Percentiles rank a stretch among this genome's conserved stretches.
Conservation (phyloP, 2,888 invertebrate genomes). For the Melipona bicolor region DNA sequence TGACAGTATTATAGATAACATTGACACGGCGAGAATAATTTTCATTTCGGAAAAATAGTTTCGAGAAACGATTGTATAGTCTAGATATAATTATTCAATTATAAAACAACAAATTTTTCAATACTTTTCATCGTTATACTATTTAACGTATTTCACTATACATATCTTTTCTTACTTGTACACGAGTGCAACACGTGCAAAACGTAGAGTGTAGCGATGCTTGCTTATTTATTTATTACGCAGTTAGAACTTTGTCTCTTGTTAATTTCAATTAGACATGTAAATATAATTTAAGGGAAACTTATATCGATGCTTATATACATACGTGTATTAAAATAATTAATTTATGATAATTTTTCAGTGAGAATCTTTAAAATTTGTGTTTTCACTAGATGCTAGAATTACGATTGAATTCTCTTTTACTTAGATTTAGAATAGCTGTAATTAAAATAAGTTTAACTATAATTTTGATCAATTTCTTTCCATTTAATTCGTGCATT, state of each 20-base stretch:
- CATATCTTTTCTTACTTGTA: neutral
- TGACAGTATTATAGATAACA: slow-evolving; percentile 51
- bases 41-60: neutral
- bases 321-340: neutral
- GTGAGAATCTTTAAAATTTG: neutral
- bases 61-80: slow-evolving; percentile 7
- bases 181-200: slow-evolving; percentile 4
- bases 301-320: neutral
- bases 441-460: neutral
- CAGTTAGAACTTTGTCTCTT: neutral
- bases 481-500: neutral
- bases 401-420: neutral
- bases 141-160: neutral
- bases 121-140: neutral
- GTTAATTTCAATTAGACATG: neutral
- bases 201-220: neutral
- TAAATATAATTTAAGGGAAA: neutral
- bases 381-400: neutral
- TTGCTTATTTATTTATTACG: neutral
- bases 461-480: neutral
- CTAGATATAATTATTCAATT: neutral
- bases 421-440: neutral
- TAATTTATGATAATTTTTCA: neutral
- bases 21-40: slow-evolving; percentile 17
- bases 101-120: neutral